A percentile compares a stretch with the other conserved stretches of the same genome.
Evolutionary conservation across 1,140 invertebrate species (phyloP).

Genomic region (Aphelinus atriplicis): DNA sequence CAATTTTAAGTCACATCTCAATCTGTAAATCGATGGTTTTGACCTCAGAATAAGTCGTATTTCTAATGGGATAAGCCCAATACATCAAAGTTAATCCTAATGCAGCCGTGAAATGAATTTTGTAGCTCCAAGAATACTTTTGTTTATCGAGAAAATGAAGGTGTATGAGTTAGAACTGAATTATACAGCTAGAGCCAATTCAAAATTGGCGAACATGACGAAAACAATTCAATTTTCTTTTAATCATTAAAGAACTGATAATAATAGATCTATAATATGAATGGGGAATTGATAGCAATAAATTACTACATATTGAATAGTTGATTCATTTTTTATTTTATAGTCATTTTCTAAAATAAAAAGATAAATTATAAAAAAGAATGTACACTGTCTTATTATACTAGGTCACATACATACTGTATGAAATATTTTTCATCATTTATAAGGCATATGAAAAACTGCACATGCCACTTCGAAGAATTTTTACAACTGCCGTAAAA

Average conservation of each 20-base stretch:
- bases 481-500: slow-evolving; percentile 26
- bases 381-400: slow-evolving; percentile 25
- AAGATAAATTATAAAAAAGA: slow-evolving; percentile 36
- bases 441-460: slow-evolving; percentile 27
- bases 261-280: too few species aligned
- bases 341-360: slow-evolving; percentile 33
- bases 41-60: too few species aligned
- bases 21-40: too few species aligned
- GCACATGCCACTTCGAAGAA: slow-evolving; percentile 19
- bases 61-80: neutral
- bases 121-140: too few species aligned
- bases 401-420: slow-evolving; percentile 26
- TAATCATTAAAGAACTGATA: too few species aligned
- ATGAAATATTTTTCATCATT: slow-evolving; percentile 37
- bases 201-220: too few species aligned
- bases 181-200: too few species aligned
- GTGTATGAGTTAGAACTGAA: too few species aligned
- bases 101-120: neutral
- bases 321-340: slow-evolving; percentile 11
- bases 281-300: neutral
- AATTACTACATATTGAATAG: slow-evolving; percentile 60
- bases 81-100: slow-evolving; percentile 45
- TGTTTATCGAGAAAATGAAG: too few species aligned
- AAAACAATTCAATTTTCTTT: too few species aligned
- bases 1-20: too few species aligned